Conservation (phyloP, 1,140 invertebrate species). For the Lamellibrachia luymesi region DNA sequence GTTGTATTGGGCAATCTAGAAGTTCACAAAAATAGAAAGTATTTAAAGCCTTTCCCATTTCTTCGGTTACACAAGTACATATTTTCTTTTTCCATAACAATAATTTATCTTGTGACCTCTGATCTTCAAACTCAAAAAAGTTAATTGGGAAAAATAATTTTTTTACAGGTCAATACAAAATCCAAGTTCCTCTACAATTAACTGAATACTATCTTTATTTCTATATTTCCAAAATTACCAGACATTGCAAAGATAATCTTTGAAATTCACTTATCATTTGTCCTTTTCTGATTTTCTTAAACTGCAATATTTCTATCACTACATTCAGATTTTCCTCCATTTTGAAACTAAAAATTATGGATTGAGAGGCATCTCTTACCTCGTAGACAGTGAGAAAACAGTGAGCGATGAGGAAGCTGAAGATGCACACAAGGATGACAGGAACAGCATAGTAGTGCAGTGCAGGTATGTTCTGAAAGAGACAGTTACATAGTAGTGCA, state of each 20-base stretch:
- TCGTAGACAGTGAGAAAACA: constrained; percentile 91
- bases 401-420: constrained; percentile 89
- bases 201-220: background rate
- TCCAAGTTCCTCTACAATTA: background rate
- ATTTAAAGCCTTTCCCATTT: background rate
- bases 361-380: constrained; percentile 61
- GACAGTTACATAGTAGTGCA: background rate
- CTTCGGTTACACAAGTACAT: background rate
- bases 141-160: background rate
- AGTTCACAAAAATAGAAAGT: background rate
- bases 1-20: background rate
- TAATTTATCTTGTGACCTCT: background rate
- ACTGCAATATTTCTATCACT: background rate
- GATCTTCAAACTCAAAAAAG: background rate
- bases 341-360: background rate
- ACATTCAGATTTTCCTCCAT: no score
- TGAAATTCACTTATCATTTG: background rate
- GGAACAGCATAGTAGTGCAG: constrained; percentile 75
- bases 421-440: constrained; percentile 81
- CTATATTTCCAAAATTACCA: background rate
- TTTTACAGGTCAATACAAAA: background rate
- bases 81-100: background rate
- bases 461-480: constrained; percentile 4
- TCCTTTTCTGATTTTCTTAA: background rate
- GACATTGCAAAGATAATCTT: background rate